Base-by-base conservation (phyloP, 1,140 invertebrate genomes). In the Brachionus asplanchnoidis region DNA sequence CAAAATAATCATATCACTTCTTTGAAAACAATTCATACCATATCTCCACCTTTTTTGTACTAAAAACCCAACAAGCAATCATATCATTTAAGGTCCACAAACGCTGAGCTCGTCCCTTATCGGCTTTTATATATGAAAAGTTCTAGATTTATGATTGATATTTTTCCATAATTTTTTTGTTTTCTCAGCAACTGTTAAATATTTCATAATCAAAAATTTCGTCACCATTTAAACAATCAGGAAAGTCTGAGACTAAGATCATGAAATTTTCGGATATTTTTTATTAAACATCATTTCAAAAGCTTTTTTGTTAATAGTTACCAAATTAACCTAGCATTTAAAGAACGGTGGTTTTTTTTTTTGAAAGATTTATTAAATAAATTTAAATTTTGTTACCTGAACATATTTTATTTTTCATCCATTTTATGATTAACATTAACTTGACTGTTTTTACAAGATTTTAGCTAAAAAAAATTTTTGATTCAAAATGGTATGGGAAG, bases 401-500 rank as follows among this genome's bases (percentile, higher is more conserved):
- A 60, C 17, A 60, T 56, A 23, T 23, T 20, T 60, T 20, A 60
- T 23, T 8, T 60, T 60, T 60, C 23, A 56, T 56, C 4, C n/a
- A 56, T 56, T 26, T 56, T 56, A 8, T 60, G 53, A 60, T 20
- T 60, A 60, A 60, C 53, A 60, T 60, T 60, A 20, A 20, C 53
- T 60, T 20, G 8, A 20, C 17, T 60, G 17, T 2, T 9, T 26
- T 60, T 20, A 60, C 8, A 1, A 60, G 32, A 60, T 60, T 60
- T 60, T 6, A 60, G 20, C 20, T 8, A 2, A 46, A 0, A 60
- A 26, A 20, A 60, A 5, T 60, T 56, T 56, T 60, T 6, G 17
- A 50, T n/a, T 20, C 3, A 50, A 77, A 77, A 77, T 77, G 73
- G 32, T 1, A 77, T 77, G 73, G 40, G 73, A 77, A 50, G 73